Evolutionary conservation across 2,797 vertebrate genomes (phyloP).

Genomic region (Acanthurus leucopareius): DNA sequence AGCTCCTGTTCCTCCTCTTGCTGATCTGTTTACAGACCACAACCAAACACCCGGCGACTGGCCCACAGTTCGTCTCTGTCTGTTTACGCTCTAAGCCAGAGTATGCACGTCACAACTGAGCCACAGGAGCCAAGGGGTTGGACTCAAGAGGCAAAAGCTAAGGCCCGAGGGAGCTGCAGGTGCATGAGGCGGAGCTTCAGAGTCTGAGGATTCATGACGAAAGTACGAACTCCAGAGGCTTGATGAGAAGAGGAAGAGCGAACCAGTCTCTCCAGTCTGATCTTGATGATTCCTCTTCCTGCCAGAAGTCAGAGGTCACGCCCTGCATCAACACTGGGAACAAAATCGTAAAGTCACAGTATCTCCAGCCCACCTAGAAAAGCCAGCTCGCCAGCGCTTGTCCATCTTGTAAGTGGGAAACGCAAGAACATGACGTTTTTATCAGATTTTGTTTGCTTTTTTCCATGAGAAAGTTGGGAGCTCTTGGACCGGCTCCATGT

Average conservation of each 20-base stretch:
- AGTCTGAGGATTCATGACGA: slow-evolving; percentile 49
- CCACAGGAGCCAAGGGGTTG: slow-evolving; percentile 54
- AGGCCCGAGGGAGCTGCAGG: slow-evolving; percentile 68
- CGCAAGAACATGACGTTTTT: slow-evolving; percentile 76
- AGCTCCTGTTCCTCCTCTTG: slow-evolving; percentile 78
- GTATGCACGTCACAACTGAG: slow-evolving; percentile 69
- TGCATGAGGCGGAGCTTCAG: slow-evolving; percentile 59
- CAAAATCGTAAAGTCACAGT: slow-evolving; percentile 63
- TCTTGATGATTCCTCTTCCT: slow-evolving; percentile 62
- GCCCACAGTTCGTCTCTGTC: slow-evolving; percentile 70
- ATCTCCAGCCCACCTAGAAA: slow-evolving; percentile 72
- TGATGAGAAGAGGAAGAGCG: slow-evolving; percentile 56
- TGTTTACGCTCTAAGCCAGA: slow-evolving; percentile 74
- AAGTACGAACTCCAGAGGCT: slow-evolving; percentile 33
- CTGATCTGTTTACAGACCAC: slow-evolving; percentile 82
- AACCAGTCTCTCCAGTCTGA: slow-evolving; percentile 55
- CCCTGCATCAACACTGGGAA: slow-evolving; percentile 74
- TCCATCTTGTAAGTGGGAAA: slow-evolving; percentile 76
- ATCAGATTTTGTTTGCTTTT: slow-evolving; percentile 81
- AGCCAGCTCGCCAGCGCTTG: slow-evolving; percentile 61
- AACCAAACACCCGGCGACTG: slow-evolving; percentile 74
- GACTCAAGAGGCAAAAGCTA: slow-evolving; percentile 47
- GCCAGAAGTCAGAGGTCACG: slow-evolving; percentile 70
- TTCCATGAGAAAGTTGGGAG: slow-evolving; percentile 87
- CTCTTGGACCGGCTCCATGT: slow-evolving; percentile 82